Evolutionary conservation across 2,888 invertebrate genomes (phyloP).

Genomic region (Sepiola atlantica): DNA sequence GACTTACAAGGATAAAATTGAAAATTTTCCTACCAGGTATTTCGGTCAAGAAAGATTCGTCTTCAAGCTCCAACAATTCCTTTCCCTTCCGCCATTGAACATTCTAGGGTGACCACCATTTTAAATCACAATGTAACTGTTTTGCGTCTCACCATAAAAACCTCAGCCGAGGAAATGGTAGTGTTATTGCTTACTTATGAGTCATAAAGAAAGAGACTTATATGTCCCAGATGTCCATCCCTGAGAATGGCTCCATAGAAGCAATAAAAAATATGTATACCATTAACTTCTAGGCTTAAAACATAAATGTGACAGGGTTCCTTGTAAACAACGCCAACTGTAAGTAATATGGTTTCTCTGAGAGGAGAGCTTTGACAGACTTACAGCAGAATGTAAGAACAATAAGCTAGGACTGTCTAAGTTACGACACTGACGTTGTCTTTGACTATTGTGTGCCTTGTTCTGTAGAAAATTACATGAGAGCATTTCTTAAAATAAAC

Average conservation of each 20-base stretch:
- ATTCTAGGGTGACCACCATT: neutral
- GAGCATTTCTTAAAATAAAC: neutral
- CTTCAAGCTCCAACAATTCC: neutral
- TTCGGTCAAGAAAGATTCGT: neutral
- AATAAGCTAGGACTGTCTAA: neutral
- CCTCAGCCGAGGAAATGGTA: neutral
- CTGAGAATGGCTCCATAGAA: neutral
- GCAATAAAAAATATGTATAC: slow-evolving; percentile 22
- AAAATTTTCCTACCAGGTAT: neutral
- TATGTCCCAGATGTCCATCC: neutral
- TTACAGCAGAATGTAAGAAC: neutral
- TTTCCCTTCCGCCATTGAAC: neutral
- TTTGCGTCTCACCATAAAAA: neutral
- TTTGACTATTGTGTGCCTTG: neutral
- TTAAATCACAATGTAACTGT: neutral
- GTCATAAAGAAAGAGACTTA: neutral
- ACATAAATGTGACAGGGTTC: neutral
- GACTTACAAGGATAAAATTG: neutral
- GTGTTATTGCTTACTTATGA: neutral
- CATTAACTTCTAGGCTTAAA: slow-evolving; percentile 15
- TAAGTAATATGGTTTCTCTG: neutral
- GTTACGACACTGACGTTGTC: neutral
- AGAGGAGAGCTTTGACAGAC: neutral
- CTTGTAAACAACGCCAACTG: neutral
- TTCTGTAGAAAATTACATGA: neutral